phyloP scores from a whole-genome alignment of 2,888 invertebrate species.

The Malthinus seriepunctatus region DNA sequence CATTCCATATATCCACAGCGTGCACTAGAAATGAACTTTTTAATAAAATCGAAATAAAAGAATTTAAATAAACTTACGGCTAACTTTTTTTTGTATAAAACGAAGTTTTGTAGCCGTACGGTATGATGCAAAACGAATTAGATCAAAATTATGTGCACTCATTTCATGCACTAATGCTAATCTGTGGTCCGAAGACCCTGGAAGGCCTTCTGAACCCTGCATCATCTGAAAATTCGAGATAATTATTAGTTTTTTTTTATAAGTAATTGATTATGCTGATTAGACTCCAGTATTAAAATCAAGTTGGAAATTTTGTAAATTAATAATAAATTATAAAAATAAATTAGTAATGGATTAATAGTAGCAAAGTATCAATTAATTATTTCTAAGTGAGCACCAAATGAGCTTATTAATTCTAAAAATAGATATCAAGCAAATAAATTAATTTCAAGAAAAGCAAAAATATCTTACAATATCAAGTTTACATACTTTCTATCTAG shows the following conservation, averaged over 20 bases:
- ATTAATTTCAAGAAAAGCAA: neutral
- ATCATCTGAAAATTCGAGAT: constrained; percentile 33
- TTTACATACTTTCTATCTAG: too few species aligned
- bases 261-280: neutral
- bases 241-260: neutral
- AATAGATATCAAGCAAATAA: neutral
- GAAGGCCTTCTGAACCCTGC: constrained; percentile 50
- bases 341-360: neutral
- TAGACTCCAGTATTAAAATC: neutral
- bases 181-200: constrained; percentile 64
- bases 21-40: constrained; percentile 72
- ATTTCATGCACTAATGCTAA: constrained; percentile 82
- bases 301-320: too few species aligned
- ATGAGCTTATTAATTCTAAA: constrained; percentile 2
- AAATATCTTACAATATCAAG: too few species aligned
- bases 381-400: constrained; percentile 2
- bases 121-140: constrained; percentile 97
- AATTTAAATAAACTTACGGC: constrained; percentile 69
- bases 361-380: neutral
- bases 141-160: constrained; percentile 91
- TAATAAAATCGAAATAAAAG: neutral
- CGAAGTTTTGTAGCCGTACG: constrained; percentile 96
- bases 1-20: constrained; percentile 98
- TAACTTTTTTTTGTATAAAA: constrained; percentile 97
- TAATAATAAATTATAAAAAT: neutral